Percentiles rank a stretch among this genome's conserved stretches.
phyloP scores from a whole-genome alignment of 2,113 vertebrate genomes.

The Nibea albiflora region DNA sequence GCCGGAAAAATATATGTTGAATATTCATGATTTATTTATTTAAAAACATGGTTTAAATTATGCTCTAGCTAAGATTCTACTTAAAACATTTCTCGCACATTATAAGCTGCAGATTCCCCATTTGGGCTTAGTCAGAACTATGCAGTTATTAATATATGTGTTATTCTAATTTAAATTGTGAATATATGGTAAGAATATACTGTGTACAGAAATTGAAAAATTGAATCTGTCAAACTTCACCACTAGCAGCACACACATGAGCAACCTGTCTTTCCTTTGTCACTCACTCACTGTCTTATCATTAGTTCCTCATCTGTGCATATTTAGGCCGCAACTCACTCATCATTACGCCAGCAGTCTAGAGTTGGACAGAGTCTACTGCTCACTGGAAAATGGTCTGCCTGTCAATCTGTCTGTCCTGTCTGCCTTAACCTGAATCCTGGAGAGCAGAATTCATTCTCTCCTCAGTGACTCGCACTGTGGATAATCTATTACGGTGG shows the following conservation, averaged over 20 bases:
- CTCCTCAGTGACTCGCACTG: conserved; percentile 49
- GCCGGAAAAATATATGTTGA: background rate
- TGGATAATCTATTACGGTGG: conserved; percentile 69
- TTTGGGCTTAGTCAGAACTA: background rate
- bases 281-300: conserved; percentile 54
- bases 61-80: background rate
- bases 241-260: conserved; percentile 28
- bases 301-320: conserved; percentile 70
- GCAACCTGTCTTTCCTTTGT: conserved; percentile 40
- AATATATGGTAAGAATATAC: conserved; percentile 30
- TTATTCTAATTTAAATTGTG: conserved; percentile 19
- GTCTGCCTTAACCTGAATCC: conserved; percentile 48
- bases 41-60: conserved; percentile 5
- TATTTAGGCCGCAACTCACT: conserved; percentile 60
- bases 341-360: conserved; percentile 54
- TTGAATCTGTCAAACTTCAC: conserved; percentile 49
- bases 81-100: background rate
- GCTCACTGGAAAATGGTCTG: conserved; percentile 62
- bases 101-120: background rate
- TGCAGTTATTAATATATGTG: background rate
- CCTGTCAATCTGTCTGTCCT: conserved; percentile 65
- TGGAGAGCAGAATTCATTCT: conserved; percentile 30
- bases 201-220: conserved; percentile 37
- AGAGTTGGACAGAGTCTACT: conserved; percentile 53
- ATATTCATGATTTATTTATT: background rate